phyloP scores from a whole-genome alignment of 1,140 invertebrate species.

The Trichonephila clavipes region DNA sequence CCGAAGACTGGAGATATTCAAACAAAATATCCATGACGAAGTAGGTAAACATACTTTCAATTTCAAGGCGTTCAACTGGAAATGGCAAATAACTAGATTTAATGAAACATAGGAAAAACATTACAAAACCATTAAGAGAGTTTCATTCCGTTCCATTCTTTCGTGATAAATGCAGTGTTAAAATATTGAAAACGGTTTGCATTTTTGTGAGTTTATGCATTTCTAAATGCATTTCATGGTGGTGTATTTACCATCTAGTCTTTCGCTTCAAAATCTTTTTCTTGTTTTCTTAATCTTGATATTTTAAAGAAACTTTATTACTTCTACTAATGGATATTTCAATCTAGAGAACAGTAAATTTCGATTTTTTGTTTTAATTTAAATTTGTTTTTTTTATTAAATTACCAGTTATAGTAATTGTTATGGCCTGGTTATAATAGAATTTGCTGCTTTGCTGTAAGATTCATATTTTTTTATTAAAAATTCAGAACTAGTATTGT shows the following conservation, averaged over 20 bases:
- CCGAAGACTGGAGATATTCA: neutral
- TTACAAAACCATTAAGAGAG: constrained; percentile 69
- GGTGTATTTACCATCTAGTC: neutral
- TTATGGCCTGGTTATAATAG: too few relatives aligned
- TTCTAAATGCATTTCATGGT: constrained; percentile 10
- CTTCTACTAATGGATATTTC: neutral
- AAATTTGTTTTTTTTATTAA: too few relatives aligned
- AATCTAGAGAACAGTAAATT: neutral
- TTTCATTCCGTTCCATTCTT: constrained; percentile 24
- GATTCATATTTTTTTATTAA: too few relatives aligned
- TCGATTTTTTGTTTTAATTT: neutral
- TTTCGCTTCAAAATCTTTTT: neutral
- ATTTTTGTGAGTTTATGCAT: constrained; percentile 50
- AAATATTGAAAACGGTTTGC: constrained; percentile 62
- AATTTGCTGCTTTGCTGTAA: too few relatives aligned
- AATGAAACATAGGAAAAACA: constrained; percentile 71
- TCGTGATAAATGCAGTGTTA: constrained; percentile 21
- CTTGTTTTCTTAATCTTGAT: neutral
- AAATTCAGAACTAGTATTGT: too few relatives aligned
- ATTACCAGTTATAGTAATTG: too few relatives aligned
- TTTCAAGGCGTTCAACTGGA: constrained; percentile 22
- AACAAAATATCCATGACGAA: constrained; percentile 32
- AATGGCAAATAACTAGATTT: constrained; percentile 60
- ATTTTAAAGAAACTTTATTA: constrained; percentile 18
- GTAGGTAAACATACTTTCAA: constrained; percentile 55